Conservation (phyloP, 2,113 vertebrate species). For the Tor tambroides region DNA sequence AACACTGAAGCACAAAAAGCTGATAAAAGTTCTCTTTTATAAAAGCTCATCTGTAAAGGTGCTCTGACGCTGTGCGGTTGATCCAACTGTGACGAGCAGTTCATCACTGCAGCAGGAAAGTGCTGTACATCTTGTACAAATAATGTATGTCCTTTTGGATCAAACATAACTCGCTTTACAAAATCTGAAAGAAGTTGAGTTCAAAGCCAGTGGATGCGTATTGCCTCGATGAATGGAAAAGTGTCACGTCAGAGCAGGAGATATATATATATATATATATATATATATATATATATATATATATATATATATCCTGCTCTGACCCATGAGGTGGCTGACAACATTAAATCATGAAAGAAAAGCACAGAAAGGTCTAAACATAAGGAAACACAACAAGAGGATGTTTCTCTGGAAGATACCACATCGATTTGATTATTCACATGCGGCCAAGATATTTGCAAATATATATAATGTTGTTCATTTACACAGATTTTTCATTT, state of each 20-base stretch:
- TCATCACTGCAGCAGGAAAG: constrained; percentile 47
- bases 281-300: background rate
- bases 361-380: background rate
- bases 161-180: constrained; percentile 32
- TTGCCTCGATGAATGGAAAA: constrained; percentile 7
- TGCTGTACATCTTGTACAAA: constrained; percentile 34
- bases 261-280: background rate
- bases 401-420: constrained; percentile 7
- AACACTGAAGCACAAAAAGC: constrained; percentile 13
- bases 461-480: constrained; percentile 16
- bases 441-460: constrained; percentile 45
- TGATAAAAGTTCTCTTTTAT: constrained; percentile 18
- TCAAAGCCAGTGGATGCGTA: background rate
- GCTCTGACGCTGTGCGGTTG: constrained; percentile 41
- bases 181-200: background rate
- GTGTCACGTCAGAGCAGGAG: background rate
- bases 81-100: constrained; percentile 36
- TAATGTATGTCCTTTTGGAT: constrained; percentile 9
- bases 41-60: constrained; percentile 38
- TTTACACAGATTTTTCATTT: constrained; percentile 26
- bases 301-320: no score
- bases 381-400: background rate
- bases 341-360: background rate
- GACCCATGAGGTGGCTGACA: constrained; percentile 23
- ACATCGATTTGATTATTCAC: constrained; percentile 42